Base-by-base conservation (phyloP, 2,113 vertebrate genomes). In the Onychostruthus taczanowskii region DNA sequence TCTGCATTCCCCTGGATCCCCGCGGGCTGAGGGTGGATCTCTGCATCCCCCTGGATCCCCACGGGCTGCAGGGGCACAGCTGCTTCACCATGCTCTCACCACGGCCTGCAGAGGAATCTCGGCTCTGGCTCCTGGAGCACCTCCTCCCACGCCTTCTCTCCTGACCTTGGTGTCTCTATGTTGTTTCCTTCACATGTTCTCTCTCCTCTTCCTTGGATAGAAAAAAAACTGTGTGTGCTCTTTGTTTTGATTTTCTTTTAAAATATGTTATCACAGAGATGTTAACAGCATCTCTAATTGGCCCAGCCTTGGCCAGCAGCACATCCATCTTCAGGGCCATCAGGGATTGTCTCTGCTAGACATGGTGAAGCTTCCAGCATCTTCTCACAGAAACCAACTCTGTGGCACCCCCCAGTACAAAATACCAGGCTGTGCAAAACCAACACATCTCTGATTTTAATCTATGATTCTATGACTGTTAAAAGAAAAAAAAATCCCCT, bases 121-220 rank as follows among this genome's bases (percentile, higher is more conserved):
- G 0, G 31, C 15, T 53, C 14, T 0, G 0, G 9, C 0, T 0
- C 49, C 33, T 44, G 39, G 26, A 66, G 11, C 11, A 53, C 0
- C 15, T 53, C 13, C 39, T 53, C 4, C 39, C 9, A 18, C 20
- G 55, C 7, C 26, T 35, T 35, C 39, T 4, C 7, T 10, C 35
- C 26, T 37, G 33, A 66, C 20, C 26, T 35, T 66, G 33, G 6
- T 30, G 62, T 55, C 26, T 15, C 39, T 19, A 9, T 53, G 16
- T 18, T 53, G 3, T 53, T 53, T 35, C 16, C 26, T 3, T 53
- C 20, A 15, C 26, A 6, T 19, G 7, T 30, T 64, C 15, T 79
- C 11, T 5, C 23, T 50, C 22, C 22, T 66, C 41, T 66, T 44
- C 15, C 15, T 10, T 53, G 11, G 2, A 49, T 55, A 30, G 20